phyloP scores from a whole-genome alignment of 2,113 vertebrate species.

The Seriola rivoliana region DNA sequence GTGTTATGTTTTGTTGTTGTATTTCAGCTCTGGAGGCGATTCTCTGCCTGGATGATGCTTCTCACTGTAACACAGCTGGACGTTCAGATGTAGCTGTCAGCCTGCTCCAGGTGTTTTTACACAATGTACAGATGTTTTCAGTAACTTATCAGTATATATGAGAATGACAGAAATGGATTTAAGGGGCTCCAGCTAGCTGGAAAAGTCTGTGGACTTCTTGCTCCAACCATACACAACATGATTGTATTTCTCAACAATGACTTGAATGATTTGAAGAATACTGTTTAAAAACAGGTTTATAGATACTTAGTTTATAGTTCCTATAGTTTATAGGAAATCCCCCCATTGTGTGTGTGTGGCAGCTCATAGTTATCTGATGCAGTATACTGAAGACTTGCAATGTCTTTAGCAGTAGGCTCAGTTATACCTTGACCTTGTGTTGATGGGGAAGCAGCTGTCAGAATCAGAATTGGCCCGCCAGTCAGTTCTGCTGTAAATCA shows the following conservation, averaged over 20 bases:
- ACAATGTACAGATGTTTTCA: background rate
- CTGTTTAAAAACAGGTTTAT: background rate
- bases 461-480: conserved; percentile 75
- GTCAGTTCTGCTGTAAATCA: conserved; percentile 80
- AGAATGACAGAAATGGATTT: conserved; percentile 12
- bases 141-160: background rate
- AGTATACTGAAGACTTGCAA: conserved; percentile 8
- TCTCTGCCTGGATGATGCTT: conserved; percentile 49
- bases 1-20: conserved; percentile 61
- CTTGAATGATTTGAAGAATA: background rate
- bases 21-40: conserved; percentile 62
- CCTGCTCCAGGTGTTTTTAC: conserved; percentile 31
- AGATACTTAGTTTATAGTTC: background rate
- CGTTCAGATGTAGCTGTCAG: conserved; percentile 35
- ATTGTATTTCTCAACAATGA: conserved; percentile 1
- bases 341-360: conserved; percentile 18
- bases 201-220: background rate
- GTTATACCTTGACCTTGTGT: conserved; percentile 41
- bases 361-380: conserved; percentile 21
- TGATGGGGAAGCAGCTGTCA: conserved; percentile 76
- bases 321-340: background rate
- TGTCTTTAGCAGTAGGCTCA: conserved; percentile 24
- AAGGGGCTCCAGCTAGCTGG: conserved; percentile 18
- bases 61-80: conserved; percentile 46
- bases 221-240: background rate